These are phyloP conservation scores for Morinoia aosen DNA, from an alignment of 2,888 invertebrate genomes.

Conservation along the genomic window DNA sequence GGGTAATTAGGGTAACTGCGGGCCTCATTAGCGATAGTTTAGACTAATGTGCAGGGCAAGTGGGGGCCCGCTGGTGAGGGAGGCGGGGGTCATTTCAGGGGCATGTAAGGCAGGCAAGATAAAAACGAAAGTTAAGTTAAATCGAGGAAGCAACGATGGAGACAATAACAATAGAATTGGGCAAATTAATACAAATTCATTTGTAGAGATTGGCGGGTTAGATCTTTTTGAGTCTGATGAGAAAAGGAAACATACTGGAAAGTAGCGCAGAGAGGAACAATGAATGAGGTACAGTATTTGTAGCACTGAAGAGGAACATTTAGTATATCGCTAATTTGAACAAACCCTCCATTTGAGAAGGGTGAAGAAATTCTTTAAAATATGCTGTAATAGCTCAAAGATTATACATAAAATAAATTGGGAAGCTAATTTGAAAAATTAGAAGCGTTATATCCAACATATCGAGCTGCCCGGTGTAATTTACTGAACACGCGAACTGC, in stretches of 20 bases:
- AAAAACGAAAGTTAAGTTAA: neutral
- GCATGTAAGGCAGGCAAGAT: neutral
- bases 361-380: neutral
- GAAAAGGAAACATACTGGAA: neutral
- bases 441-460: neutral
- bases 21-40: slow-evolving; percentile 30
- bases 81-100: neutral
- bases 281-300: neutral
- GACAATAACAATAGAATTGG: neutral
- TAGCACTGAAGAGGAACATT: neutral
- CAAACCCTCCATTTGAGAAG: neutral
- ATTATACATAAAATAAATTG: neutral
- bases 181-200: neutral
- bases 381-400: neutral
- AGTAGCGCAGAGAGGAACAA: neutral
- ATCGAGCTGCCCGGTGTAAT: too few species aligned
- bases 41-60: neutral
- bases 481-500: too few species aligned
- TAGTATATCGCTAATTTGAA: neutral
- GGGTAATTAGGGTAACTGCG: slow-evolving; percentile 29
- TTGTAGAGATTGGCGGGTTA: neutral
- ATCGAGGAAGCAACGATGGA: neutral
- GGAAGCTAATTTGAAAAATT: neutral
- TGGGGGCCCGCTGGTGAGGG: neutral
- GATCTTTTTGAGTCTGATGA: neutral